Evolutionary conservation across 2,113 vertebrate genomes (phyloP), one percentile per base, ranked within the genome.

Genomic region (Alaudala cheleensis): DNA sequence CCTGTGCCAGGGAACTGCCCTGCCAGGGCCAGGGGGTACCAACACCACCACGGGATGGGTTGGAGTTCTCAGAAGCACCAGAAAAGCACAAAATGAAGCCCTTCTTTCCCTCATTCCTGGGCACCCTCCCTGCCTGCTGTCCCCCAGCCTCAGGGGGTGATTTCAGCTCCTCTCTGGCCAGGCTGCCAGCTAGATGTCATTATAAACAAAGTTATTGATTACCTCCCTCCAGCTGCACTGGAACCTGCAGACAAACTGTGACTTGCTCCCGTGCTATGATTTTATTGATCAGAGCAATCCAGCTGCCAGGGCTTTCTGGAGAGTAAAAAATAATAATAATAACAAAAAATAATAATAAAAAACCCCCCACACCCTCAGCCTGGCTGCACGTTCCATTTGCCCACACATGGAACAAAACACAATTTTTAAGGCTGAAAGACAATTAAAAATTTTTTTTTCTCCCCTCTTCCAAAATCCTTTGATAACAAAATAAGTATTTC

Each of bases 201-300:
- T 95, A 87, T 85, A 97, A 95, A 95, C 93, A 93, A 91, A 96
- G 91, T 87, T 95, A 96, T 95, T 93, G 91, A 97, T 95, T 37
- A 91, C 89, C 90, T 91, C 81, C 33, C 77, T 25, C 5, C 25
- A 70, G 93, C 91, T 82, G 90, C 25, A 66, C 44, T 53, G 94
- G 53, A 92, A 91, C 95, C 93, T 65, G 90, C 91, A 88, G 81
- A 91, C 84, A 18, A 94, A 91, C 91, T 67, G 71, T 1, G 6
- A 88, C 85, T 90, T 37, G 91, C 66, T 90, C 37, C 92, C 44
- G 3, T 19, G 84, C 87, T 93, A 12, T 77, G 54, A 91, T 88
- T 89, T 79, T 93, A 95, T 95, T 80, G 93, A 96, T 92, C 87
- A 66, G 71, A 95, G 85, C 92, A 80, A 81, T 45, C 71, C 90